phyloP scores from a whole-genome alignment of 1,140 invertebrate genomes.

The Nilaparvata lugens region DNA sequence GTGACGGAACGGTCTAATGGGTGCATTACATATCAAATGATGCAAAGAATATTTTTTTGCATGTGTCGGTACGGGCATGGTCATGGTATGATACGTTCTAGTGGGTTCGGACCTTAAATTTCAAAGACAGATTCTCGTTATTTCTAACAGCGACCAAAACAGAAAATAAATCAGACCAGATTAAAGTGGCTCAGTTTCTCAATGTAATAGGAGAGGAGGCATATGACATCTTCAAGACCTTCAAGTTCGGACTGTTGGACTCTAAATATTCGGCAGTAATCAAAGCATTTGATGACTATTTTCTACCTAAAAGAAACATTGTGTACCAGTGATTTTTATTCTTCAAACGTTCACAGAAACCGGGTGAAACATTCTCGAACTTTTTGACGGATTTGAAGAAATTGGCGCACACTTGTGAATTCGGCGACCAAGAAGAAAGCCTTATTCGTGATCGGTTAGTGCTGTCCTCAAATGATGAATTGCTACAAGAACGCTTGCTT shows the following conservation, averaged over 20 bases:
- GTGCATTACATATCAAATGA: too few species aligned
- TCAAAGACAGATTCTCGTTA: neutral
- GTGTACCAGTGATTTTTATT: neutral
- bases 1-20: too few species aligned
- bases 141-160: neutral
- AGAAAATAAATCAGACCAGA: neutral
- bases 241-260: neutral
- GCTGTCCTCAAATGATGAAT: too few species aligned
- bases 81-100: too few species aligned
- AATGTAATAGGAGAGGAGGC: neutral
- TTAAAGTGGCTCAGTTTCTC: neutral
- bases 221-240: neutral
- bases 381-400: slow-evolving; percentile 6
- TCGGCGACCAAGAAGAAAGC: neutral
- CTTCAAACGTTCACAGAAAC: neutral
- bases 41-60: too few species aligned
- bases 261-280: neutral
- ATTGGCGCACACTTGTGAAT: slow-evolving; percentile 1
- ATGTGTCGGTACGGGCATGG: too few species aligned
- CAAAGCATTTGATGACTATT: slow-evolving; percentile 11
- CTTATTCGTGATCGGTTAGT: too few species aligned
- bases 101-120: too few species aligned
- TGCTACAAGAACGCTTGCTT: too few species aligned
- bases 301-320: slow-evolving; percentile 10
- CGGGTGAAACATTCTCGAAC: neutral